These are phyloP conservation scores for Polypterus bichir DNA, from an alignment of 2,113 vertebrate genomes.

Conservation along the genomic window DNA sequence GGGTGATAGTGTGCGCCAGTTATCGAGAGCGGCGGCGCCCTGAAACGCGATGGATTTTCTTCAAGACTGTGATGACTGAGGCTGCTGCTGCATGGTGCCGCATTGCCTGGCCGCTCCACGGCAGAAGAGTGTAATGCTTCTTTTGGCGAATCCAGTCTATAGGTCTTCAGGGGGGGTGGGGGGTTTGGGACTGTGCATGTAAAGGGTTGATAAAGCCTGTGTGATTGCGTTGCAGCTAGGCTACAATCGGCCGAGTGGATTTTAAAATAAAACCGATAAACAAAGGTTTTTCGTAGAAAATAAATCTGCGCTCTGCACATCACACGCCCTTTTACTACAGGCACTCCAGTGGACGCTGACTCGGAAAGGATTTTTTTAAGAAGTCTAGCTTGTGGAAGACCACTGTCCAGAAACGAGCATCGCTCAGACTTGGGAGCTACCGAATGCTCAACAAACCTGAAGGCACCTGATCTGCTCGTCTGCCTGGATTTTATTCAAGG, in stretches of 20 bases:
- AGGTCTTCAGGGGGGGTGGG: constrained; percentile 21
- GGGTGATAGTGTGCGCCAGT: too few relatives aligned
- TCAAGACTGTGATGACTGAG: constrained; percentile 38
- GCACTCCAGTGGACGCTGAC: too few relatives aligned
- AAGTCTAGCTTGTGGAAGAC: too few relatives aligned
- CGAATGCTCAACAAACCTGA: too few relatives aligned
- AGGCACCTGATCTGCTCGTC: too few relatives aligned
- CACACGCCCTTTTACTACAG: too few relatives aligned
- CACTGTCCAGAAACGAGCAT: too few relatives aligned
- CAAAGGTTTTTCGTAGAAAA: too few relatives aligned
- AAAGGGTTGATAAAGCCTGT: constrained; percentile 24
- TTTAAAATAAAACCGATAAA: background rate
- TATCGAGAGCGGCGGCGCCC: constrained; percentile 11
- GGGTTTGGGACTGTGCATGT: constrained; percentile 18
- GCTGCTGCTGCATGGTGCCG: constrained; percentile 66
- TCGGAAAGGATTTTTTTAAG: too few relatives aligned
- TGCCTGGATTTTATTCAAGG: too few relatives aligned
- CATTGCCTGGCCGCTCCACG: constrained; percentile 53
- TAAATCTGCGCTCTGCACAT: too few relatives aligned
- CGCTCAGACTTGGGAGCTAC: too few relatives aligned
- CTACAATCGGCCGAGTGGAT: constrained; percentile 23
- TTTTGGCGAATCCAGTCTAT: constrained; percentile 30
- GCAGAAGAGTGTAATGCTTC: constrained; percentile 37
- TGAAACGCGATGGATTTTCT: constrained; percentile 32
- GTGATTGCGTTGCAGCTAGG: constrained; percentile 22